Evolutionary conservation across 2,888 invertebrate genomes (phyloP).

Genomic region (Ophion slaviceki): DNA sequence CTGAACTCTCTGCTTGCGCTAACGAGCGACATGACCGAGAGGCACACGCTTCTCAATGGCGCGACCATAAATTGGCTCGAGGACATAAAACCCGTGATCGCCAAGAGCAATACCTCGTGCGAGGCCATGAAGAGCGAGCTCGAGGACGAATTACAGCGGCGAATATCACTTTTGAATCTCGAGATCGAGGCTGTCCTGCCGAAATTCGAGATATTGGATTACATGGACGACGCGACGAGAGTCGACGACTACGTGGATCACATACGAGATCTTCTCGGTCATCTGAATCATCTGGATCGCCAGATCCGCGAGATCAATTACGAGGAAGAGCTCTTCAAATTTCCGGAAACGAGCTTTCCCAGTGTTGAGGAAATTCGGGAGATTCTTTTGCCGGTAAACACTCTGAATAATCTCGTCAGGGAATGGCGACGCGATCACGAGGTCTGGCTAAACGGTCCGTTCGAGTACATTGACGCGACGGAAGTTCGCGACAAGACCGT

Average conservation of each 20-base stretch:
- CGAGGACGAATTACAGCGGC: conserved; percentile 85
- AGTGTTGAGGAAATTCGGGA: conserved; percentile 85
- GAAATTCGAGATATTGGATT: conserved; percentile 84
- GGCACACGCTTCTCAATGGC: conserved; percentile 85
- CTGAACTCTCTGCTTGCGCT: conserved; percentile 83
- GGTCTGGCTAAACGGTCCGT: conserved; percentile 87
- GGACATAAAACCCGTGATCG: conserved; percentile 85
- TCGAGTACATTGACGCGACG: conserved; percentile 85
- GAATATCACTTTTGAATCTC: conserved; percentile 84
- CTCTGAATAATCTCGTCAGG: conserved; percentile 83
- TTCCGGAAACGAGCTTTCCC: conserved; percentile 85
- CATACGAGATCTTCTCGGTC: conserved; percentile 83
- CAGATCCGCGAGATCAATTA: conserved; percentile 85
- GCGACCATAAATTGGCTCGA: conserved; percentile 85
- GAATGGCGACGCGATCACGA: conserved; percentile 86
- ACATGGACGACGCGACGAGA: conserved; percentile 85
- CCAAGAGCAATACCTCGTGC: conserved; percentile 84
- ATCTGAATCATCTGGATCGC: conserved; percentile 83
- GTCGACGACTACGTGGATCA: conserved; percentile 85
- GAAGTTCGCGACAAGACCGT: conserved; percentile 85
- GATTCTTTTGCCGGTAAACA: conserved; percentile 76
- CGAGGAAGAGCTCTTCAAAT: conserved; percentile 86
- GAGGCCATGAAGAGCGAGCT: conserved; percentile 85
- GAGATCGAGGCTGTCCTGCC: conserved; percentile 85
- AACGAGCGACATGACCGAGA: conserved; percentile 81